These are phyloP conservation scores for Drosophila algonquin DNA, from an alignment of 2,888 invertebrate genomes.

Conservation along the genomic window DNA sequence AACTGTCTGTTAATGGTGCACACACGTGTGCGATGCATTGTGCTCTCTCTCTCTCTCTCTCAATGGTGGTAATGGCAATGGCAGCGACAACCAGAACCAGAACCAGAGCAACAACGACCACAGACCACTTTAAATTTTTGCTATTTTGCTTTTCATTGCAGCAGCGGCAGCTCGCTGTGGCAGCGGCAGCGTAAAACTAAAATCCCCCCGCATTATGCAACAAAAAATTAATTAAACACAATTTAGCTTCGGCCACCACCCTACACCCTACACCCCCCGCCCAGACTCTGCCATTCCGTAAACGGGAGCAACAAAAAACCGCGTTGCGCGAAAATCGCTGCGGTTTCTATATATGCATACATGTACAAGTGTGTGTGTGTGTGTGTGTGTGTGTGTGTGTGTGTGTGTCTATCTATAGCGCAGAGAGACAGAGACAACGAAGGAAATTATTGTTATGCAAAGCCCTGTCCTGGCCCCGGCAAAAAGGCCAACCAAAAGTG, in stretches of 20 bases:
- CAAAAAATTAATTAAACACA: conserved; percentile 77
- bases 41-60: conserved; percentile 28
- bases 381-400: background rate
- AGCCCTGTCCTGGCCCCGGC: conserved; percentile 39
- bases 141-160: conserved; percentile 38
- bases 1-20: conserved; percentile 35
- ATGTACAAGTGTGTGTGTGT: background rate
- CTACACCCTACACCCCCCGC: background rate
- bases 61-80: background rate
- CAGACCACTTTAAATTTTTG: conserved; percentile 50
- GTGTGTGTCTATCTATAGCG: conserved; percentile 29
- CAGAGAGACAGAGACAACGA: conserved; percentile 24
- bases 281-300: conserved; percentile 8
- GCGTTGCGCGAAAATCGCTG: conserved; percentile 75
- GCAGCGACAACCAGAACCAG: conserved; percentile 7
- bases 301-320: conserved; percentile 58
- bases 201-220: conserved; percentile 74
- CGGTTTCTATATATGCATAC: conserved; percentile 46
- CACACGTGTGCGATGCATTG: conserved; percentile 53
- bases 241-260: conserved; percentile 64
- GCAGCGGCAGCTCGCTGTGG: conserved; percentile 29
- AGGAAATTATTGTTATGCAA: conserved; percentile 74
- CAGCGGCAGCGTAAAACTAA: conserved; percentile 41
- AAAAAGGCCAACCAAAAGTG: conserved; percentile 48
- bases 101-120: conserved; percentile 32